Percentiles rank a stretch among this genome's conserved stretches.
phyloP scores from a whole-genome alignment of 2,888 invertebrate genomes.

The Oxytorus armatus region DNA sequence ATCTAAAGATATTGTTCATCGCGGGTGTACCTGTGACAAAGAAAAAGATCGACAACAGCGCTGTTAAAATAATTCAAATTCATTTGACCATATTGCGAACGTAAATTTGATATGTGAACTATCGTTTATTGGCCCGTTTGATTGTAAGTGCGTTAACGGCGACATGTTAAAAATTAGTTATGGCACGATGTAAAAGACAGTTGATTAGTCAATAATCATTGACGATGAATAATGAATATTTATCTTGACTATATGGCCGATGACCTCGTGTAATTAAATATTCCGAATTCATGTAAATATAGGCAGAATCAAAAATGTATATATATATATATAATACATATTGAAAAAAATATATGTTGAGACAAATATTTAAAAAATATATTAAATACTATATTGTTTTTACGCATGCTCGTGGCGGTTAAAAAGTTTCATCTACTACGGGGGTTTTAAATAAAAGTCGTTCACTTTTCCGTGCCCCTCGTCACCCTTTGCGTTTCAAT shows the following conservation, averaged over 20 bases:
- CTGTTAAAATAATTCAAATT: background rate
- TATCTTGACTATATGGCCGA: background rate
- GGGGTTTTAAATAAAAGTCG: conserved; percentile 81
- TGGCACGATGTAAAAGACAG: background rate
- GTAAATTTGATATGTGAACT: conserved; percentile 10
- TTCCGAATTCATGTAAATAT: background rate
- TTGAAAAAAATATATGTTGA: too few species aligned
- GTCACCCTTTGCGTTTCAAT: conserved; percentile 79
- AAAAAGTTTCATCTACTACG: conserved; percentile 74
- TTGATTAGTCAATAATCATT: too few species aligned
- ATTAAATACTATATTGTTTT: too few species aligned
- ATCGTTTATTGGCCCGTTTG: conserved; percentile 31
- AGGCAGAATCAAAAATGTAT: background rate
- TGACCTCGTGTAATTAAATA: background rate
- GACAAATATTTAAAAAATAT: too few species aligned
- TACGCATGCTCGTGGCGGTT: conserved; percentile 70
- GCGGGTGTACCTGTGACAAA: too few species aligned
- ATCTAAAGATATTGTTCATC: too few species aligned
- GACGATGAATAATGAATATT: too few species aligned
- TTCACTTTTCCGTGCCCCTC: conserved; percentile 72
- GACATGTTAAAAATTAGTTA: conserved; percentile 15
- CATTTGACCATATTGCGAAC: background rate
- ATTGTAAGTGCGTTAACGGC: conserved; percentile 36
- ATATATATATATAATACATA: background rate
- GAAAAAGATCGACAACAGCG: background rate